Base-by-base conservation (phyloP, 2,113 vertebrate genomes). In the Talpa occidentalis region DNA sequence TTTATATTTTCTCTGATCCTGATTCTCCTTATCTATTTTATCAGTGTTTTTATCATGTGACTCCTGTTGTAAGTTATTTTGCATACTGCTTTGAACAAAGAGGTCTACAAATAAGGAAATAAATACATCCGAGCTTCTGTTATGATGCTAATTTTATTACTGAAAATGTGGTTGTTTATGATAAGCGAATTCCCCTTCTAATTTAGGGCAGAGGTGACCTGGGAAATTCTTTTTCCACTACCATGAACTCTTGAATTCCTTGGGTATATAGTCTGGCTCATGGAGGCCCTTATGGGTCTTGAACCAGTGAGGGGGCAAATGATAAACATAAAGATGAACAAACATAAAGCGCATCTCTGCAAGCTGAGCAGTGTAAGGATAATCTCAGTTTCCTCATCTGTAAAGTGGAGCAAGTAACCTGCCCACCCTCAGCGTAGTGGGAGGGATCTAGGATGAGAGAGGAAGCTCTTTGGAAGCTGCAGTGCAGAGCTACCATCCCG, bases 221-320 rank as follows among this genome's bases (percentile, higher is more conserved):
- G 54, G 22, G 67, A 62, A 66, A n/a, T 37, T 59, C 73, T 76
- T 42, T 95, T 60, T 81, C 74, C 94, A 93, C 77, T 47, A 11
- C 40, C 40, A 14, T 5, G 40, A 83, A 88, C 44, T 35, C 59
- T 76, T 54, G 35, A 90, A 54, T 22, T 37, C 11, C 64, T 54
- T n/a, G 64, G 14, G 21, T 66, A 32, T 37, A n/a, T 32, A 44
- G 9, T 12, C 44, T 60, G 21, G 32, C 5, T 4, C 64, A 35
- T 0, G 56, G 66, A 92, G 30, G 24, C 9, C 62, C 12, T 76
- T 44, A 15, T 28, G 7, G 4, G 30, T 62, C 44, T 21, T 78
- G 52, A 91, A 24, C 21, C 60, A 3, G 42, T 54, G 3, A 40
- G 11, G 12, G 30, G 22, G 49, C 15, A 28, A 44, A 44, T 10